phyloP scores from a whole-genome alignment of 2,888 invertebrate species.

The Phyto melanocephala region DNA sequence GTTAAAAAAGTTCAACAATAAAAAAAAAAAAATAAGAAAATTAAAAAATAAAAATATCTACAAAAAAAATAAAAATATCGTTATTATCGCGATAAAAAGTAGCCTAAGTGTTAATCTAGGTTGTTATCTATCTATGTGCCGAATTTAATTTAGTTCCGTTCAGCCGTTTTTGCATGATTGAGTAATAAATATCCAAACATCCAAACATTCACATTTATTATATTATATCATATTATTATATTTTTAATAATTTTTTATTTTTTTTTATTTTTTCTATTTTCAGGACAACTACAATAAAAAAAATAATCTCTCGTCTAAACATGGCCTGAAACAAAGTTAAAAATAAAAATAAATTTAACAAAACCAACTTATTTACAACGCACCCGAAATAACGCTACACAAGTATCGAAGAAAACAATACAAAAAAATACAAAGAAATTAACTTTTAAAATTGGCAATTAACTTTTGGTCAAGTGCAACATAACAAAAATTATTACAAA shows the following conservation, averaged over 20 bases:
- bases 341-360: conserved; percentile 23
- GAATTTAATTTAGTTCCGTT: too few species aligned
- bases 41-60: too few species aligned
- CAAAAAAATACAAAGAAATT: neutral
- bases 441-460: conserved; percentile 52
- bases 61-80: neutral
- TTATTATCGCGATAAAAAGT: too few species aligned
- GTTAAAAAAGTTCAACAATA: too few species aligned
- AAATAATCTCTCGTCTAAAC: conserved; percentile 10
- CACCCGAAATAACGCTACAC: conserved; percentile 65
- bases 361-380: conserved; percentile 27
- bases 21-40: too few species aligned
- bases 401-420: conserved; percentile 19
- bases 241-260: neutral
- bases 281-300: conserved; percentile 26
- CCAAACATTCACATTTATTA: too few species aligned
- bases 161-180: too few species aligned
- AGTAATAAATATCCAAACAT: too few species aligned
- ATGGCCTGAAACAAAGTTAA: conserved; percentile 48
- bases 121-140: too few species aligned
- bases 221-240: too few species aligned
- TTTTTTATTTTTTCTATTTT: conserved; percentile 9
- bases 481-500: conserved; percentile 1
- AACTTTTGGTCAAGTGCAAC: conserved; percentile 32
- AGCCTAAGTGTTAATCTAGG: too few species aligned